These are phyloP conservation scores for Squalus acanthias DNA, from an alignment of 2,797 vertebrate genomes.

Conservation along the genomic window DNA sequence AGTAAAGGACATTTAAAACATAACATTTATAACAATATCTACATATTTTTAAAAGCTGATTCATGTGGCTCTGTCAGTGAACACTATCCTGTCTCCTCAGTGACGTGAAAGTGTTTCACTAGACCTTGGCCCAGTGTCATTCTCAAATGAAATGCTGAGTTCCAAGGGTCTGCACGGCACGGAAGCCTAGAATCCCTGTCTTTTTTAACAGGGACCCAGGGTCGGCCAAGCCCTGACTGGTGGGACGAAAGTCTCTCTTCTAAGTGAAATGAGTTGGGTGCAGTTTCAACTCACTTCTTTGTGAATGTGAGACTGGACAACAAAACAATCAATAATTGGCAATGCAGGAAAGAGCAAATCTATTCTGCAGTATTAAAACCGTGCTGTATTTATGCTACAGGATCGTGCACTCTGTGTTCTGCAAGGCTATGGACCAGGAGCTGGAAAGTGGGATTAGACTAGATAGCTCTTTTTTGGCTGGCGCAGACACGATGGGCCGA, in stretches of 20 bases:
- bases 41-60: not conserved
- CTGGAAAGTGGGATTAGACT: too few relatives aligned
- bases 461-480: too few relatives aligned
- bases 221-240: not conserved
- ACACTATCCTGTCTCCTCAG: not conserved
- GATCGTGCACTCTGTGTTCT: not conserved
- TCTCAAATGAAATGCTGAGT: not conserved
- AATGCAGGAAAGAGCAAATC: not conserved
- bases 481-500: too few relatives aligned
- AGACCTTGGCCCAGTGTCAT: not conserved
- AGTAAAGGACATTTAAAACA: not conserved
- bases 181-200: not conserved
- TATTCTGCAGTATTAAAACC: not conserved
- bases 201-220: not conserved
- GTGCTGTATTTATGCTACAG: not conserved
- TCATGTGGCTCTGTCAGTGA: not conserved
- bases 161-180: not conserved
- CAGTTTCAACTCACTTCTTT: not conserved
- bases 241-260: not conserved
- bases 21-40: not conserved
- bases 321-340: conserved; percentile 4
- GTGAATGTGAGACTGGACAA: not conserved
- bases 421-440: too few relatives aligned
- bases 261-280: not conserved
- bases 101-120: not conserved